phyloP scores from a whole-genome alignment of 2,888 invertebrate species.

The Drosophila mettleri region DNA sequence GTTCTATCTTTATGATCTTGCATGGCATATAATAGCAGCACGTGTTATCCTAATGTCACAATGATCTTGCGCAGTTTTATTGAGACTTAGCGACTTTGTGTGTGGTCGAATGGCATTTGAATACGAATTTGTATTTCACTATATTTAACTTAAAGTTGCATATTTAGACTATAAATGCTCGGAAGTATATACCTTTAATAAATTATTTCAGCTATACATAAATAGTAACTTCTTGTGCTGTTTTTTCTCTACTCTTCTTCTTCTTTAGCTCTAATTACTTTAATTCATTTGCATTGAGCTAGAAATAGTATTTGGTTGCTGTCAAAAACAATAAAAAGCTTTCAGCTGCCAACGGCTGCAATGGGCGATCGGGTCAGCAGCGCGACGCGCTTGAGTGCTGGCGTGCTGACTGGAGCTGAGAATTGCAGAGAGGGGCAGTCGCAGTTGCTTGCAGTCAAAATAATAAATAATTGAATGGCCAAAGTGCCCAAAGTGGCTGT shows the following conservation, averaged over 20 bases:
- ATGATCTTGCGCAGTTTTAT: too few relatives aligned
- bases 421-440: background rate
- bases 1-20: too few relatives aligned
- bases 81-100: too few relatives aligned
- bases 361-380: conserved; percentile 25
- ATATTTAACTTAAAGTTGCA: too few relatives aligned
- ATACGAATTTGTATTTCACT: too few relatives aligned
- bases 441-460: conserved; percentile 48
- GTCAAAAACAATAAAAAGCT: conserved; percentile 5
- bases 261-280: conserved; percentile 1
- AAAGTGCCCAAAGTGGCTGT: conserved; percentile 38
- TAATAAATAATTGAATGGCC: conserved; percentile 66
- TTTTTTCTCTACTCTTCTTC: background rate
- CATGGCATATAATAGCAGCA: too few relatives aligned
- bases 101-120: too few relatives aligned
- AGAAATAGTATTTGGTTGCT: background rate
- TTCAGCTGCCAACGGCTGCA: conserved; percentile 10
- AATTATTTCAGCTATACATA: background rate
- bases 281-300: background rate
- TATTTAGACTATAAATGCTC: too few relatives aligned
- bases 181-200: too few relatives aligned
- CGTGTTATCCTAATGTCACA: too few relatives aligned
- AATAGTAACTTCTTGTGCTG: background rate
- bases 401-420: background rate
- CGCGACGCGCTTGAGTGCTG: conserved; percentile 3